phyloP scores from a whole-genome alignment of 2,113 vertebrate species.

The Callaeas wilsoni region DNA sequence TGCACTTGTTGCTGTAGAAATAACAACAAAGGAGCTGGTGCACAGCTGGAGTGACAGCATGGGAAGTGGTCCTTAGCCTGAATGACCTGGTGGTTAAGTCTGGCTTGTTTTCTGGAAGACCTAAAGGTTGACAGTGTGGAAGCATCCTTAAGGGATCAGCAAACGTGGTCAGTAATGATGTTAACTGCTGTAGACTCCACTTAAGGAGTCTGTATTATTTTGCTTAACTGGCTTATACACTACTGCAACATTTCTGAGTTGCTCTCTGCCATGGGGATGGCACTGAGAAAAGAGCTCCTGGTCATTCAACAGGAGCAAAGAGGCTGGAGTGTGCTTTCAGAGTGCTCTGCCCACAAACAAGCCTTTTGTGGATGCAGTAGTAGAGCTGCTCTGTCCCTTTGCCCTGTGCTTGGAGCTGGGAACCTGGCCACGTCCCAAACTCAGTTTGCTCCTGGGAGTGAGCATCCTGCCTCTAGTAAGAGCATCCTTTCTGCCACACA shows the following conservation, averaged over 20 bases:
- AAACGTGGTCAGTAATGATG: fast-evolving
- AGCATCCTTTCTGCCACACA: neutral
- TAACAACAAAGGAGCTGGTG: neutral
- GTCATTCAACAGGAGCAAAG: neutral
- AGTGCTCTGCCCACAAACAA: neutral
- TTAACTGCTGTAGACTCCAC: neutral
- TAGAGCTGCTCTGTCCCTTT: neutral
- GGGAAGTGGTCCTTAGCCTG: neutral
- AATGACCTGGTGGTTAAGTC: neutral
- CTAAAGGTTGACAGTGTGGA: neutral
- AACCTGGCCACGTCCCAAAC: neutral
- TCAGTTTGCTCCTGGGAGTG: neutral
- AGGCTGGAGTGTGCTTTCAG: neutral
- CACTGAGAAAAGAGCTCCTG: neutral
- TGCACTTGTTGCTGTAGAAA: neutral
- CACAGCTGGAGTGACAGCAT: fast-evolving
- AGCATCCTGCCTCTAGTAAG: neutral
- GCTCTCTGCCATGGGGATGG: neutral
- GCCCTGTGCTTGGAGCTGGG: no score
- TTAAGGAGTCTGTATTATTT: neutral
- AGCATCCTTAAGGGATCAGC: neutral
- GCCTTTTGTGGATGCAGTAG: neutral
- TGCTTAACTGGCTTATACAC: neutral
- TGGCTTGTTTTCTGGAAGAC: neutral
- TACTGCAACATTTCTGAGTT: neutral